Conservation (phyloP, 2,797 vertebrate species). For the Pantherophis vulpinus region DNA sequence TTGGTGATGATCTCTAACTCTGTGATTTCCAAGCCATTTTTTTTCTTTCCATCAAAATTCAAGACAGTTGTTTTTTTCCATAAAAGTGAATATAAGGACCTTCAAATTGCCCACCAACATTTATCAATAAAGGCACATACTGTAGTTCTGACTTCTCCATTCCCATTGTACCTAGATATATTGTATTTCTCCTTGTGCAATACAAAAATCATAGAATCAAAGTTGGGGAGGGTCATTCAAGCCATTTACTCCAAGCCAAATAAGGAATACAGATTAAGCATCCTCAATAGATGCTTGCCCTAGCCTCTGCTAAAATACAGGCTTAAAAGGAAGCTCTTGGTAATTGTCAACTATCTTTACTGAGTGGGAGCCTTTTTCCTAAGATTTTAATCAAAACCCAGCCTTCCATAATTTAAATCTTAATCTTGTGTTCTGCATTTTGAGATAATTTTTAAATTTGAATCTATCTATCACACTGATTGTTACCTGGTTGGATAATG, state of each 20-base stretch:
- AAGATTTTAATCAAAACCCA: neutral
- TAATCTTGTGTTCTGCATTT: neutral
- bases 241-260: neutral
- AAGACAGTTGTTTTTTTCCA: neutral
- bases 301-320: neutral
- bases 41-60: neutral
- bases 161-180: neutral
- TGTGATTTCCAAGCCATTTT: neutral
- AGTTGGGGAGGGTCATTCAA: neutral
- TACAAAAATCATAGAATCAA: neutral
- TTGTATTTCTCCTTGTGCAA: neutral
- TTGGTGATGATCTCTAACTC: neutral
- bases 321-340: neutral
- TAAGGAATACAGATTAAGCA: neutral
- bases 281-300: neutral
- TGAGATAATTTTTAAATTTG: neutral
- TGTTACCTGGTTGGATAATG: neutral
- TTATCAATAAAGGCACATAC: neutral
- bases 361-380: neutral
- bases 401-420: neutral
- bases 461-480: neutral
- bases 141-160: neutral
- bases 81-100: neutral
- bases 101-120: neutral
- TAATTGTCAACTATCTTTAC: neutral